Base-by-base conservation (phyloP, 2,113 vertebrate genomes). In the Morone chrysops region DNA sequence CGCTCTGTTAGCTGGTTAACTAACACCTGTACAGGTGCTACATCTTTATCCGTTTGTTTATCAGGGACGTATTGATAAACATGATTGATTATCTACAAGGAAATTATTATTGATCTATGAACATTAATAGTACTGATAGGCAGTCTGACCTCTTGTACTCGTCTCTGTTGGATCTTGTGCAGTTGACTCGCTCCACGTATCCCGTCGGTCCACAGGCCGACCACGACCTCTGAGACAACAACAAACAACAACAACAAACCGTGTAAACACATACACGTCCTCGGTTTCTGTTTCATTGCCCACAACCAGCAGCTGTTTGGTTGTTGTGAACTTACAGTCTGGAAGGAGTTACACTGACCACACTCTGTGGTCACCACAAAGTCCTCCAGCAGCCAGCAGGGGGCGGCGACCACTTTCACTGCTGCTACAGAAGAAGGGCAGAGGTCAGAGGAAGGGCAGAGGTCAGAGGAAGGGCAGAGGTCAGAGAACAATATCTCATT, bases 321-420 rank as follows among this genome's bases (percentile, higher is more conserved):
- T 47, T 47, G 45, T 25, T 18, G 1, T 4, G 18, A 47, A 71
- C 87, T 57, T 3, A 93, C 92, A 0, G 89, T 12, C 82, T 90
- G 83, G 73, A 92, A 92, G 60, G 87, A 88, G 14, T 68, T 89
- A 16, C 92, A 93, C 81, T 80, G 83, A 1, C 66, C 51, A 60
- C 87, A 74, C 72, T 79, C 69, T 2, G 57, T 45, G 4, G 90
- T 84, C 60, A 93, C 91, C 1, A 92, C 66, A 13, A 92, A 93
- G 5, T 92, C 91, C 82, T 93, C 92, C 72, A 81, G 61, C 68
- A 84, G 67, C 92, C 92, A 93, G 83, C 92, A 93, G 83, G 92
- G 92, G 48, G 80, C 9, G 0, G 14, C 59, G 9, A 8, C 57
- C 6, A 70, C 22, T 12, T 75, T 90, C 61, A 74, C 79, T 6